Conservation (phyloP, 2,113 vertebrate species). For the Ginglymostoma cirratum region DNA sequence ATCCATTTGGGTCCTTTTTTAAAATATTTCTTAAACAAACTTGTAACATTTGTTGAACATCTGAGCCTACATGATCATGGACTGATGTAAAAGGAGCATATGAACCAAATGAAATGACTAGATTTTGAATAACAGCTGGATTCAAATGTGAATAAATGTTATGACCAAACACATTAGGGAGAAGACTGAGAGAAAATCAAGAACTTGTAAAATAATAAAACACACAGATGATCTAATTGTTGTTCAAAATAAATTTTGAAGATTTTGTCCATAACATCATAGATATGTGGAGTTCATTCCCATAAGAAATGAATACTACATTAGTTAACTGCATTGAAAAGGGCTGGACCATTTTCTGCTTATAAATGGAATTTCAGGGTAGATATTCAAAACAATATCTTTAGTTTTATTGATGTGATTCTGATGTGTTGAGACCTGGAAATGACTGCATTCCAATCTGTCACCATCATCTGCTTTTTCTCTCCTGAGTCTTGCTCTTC, state of each 20-base stretch:
- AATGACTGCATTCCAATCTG: not conserved
- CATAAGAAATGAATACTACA: not conserved
- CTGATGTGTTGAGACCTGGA: not conserved
- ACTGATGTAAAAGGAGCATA: not conserved
- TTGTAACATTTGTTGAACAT: not conserved
- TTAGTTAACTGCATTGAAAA: not conserved
- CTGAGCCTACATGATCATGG: not conserved
- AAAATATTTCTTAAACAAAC: not conserved
- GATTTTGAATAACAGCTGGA: not conserved
- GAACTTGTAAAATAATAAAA: conserved; percentile 2
- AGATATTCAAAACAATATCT: not conserved
- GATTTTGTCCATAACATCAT: not conserved
- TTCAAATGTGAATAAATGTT: not conserved
- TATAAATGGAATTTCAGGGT: not conserved
- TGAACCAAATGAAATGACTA: not conserved
- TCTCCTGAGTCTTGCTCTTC: not conserved
- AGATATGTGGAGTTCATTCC: not conserved
- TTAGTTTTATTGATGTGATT: not conserved
- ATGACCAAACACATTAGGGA: not conserved
- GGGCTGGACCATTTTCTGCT: not conserved
- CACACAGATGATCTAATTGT: not conserved
- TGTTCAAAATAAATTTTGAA: not conserved
- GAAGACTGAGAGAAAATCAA: not conserved
- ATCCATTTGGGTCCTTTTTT: not conserved
- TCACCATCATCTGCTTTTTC: not conserved